phyloP scores from a whole-genome alignment of 1,140 invertebrate genomes.

The Adelges cooleyi region DNA sequence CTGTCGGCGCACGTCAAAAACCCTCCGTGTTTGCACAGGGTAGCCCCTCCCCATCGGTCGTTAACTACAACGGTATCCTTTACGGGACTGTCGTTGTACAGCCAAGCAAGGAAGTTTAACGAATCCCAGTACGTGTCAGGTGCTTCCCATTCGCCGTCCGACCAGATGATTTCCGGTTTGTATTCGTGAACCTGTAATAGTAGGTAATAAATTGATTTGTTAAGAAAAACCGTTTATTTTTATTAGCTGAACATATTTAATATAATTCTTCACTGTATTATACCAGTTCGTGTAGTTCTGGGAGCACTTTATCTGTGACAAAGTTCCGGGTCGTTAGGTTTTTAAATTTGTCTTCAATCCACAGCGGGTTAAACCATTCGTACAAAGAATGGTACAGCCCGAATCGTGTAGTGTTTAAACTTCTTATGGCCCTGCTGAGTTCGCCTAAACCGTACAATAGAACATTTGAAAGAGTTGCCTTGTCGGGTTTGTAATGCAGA shows the following conservation, averaged over 20 bases:
- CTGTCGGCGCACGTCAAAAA: conserved; percentile 74
- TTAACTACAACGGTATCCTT: conserved; percentile 78
- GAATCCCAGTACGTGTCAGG: conserved; percentile 69
- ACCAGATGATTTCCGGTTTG: conserved; percentile 83
- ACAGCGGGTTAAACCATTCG: conserved; percentile 86
- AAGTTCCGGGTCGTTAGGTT: conserved; percentile 56
- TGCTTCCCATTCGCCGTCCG: conserved; percentile 83
- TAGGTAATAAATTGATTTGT: neutral
- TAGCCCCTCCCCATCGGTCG: conserved; percentile 56
- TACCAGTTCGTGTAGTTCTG: conserved; percentile 62
- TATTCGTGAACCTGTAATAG: conserved; percentile 59
- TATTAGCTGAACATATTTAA: too few species aligned
- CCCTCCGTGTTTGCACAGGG: conserved; percentile 75
- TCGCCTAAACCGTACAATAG: conserved; percentile 46
- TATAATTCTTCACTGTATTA: conserved; percentile 19
- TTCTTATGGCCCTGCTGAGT: conserved; percentile 55
- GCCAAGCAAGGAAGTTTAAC: conserved; percentile 73
- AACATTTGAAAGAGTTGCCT: too few species aligned
- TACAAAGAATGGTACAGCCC: conserved; percentile 82
- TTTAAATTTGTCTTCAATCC: conserved; percentile 56
- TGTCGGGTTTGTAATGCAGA: too few species aligned
- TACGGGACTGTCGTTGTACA: conserved; percentile 91
- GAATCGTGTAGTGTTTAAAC: conserved; percentile 46
- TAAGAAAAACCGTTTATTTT: too few species aligned
- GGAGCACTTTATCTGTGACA: conserved; percentile 54